These are phyloP conservation scores for Phalacrocorax brasilianus DNA, from an alignment of 2,113 vertebrate genomes.

Conservation along the genomic window DNA sequence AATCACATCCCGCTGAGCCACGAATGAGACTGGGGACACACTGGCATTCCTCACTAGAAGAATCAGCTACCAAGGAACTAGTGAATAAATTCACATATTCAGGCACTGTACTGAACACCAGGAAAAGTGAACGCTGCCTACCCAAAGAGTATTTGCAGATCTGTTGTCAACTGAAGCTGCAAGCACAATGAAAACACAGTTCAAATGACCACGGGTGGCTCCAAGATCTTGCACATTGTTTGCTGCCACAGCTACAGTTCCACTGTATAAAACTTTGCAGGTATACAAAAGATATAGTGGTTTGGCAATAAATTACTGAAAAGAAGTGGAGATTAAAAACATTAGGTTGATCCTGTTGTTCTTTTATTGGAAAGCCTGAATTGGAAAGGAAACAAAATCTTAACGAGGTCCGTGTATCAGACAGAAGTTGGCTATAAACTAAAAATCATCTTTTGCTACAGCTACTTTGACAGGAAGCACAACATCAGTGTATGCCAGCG, in stretches of 20 bases:
- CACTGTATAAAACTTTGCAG: background rate
- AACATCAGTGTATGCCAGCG: background rate
- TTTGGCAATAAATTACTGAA: background rate
- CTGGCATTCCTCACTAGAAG: background rate
- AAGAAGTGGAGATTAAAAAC: background rate
- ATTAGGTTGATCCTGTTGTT: background rate
- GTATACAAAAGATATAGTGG: background rate
- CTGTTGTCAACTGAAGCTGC: background rate
- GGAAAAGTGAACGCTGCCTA: background rate
- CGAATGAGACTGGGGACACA: background rate
- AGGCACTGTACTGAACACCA: background rate
- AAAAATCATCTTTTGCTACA: background rate
- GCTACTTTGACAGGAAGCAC: background rate
- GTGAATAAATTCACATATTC: background rate
- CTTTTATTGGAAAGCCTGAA: background rate
- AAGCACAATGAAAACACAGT: background rate
- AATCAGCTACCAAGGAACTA: background rate
- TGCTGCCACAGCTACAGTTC: background rate
- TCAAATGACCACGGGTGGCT: background rate
- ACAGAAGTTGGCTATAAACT: background rate
- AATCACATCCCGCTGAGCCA: background rate
- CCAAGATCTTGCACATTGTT: background rate
- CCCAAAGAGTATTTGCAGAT: background rate
- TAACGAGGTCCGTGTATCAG: background rate
- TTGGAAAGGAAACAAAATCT: background rate